Conservation (phyloP, 1,140 invertebrate species). For the Cepaea nemoralis region DNA sequence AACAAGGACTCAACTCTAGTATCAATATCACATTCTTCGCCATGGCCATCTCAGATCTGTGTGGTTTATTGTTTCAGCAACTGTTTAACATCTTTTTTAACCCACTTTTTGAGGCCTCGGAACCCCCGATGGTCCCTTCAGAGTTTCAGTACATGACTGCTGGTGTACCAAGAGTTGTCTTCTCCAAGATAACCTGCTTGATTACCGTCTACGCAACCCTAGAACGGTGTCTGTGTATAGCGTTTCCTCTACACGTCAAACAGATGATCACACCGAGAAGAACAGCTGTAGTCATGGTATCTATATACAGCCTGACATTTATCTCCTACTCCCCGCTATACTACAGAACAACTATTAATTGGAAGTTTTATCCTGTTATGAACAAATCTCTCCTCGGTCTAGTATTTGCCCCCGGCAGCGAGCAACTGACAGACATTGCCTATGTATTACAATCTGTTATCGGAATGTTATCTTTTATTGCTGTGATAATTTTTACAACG, state of each 20-base stretch:
- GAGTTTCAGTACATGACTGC: too few relatives aligned
- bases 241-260: background rate
- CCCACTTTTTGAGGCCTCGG: too few relatives aligned
- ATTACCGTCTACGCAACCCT: background rate
- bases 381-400: constrained; percentile 17
- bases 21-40: too few relatives aligned
- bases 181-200: background rate
- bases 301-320: background rate
- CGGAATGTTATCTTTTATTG: background rate
- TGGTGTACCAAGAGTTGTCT: too few relatives aligned
- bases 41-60: too few relatives aligned
- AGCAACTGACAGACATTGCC: background rate
- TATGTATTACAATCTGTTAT: background rate
- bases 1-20: too few relatives aligned
- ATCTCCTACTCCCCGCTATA: background rate
- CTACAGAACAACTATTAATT: background rate
- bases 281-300: background rate
- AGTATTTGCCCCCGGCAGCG: background rate
- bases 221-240: background rate
- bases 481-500: background rate
- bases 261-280: background rate
- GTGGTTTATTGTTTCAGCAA: too few relatives aligned
- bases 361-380: constrained; percentile 2
- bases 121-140: too few relatives aligned
- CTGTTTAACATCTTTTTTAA: too few relatives aligned